phyloP scores from a whole-genome alignment of 2,888 invertebrate species.

The Lumbricus terrestris region DNA sequence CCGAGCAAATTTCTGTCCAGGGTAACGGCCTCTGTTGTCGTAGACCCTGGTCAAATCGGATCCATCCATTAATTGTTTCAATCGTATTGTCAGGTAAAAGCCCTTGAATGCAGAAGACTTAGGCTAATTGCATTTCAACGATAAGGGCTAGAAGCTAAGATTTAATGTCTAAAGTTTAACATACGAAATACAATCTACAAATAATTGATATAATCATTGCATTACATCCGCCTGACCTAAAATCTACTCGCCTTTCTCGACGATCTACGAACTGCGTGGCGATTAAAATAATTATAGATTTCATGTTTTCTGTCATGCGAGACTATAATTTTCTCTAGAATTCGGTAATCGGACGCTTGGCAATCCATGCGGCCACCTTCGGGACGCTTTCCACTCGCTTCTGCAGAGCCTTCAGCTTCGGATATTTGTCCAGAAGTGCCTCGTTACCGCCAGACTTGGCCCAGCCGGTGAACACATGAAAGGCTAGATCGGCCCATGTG shows the following conservation, averaged over 20 bases:
- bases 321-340: background rate
- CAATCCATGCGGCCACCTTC: constrained; percentile 39
- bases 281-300: background rate
- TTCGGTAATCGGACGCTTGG: constrained; percentile 37
- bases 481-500: constrained; percentile 40
- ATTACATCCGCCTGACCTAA: background rate
- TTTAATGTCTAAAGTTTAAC: too few relatives aligned
- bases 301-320: constrained; percentile 43
- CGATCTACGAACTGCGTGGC: background rate
- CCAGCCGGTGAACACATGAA: constrained; percentile 23
- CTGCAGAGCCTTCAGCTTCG: constrained; percentile 34
- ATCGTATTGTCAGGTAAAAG: too few relatives aligned
- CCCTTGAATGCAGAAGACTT: too few relatives aligned
- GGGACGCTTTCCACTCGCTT: constrained; percentile 34
- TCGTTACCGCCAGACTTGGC: constrained; percentile 25
- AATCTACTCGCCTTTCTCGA: background rate
- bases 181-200: too few relatives aligned
- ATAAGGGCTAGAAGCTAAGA: too few relatives aligned
- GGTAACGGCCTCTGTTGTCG: too few relatives aligned
- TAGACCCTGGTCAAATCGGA: too few relatives aligned
- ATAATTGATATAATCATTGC: too few relatives aligned
- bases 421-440: constrained; percentile 32
- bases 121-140: too few relatives aligned
- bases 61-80: too few relatives aligned
- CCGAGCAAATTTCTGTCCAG: too few relatives aligned